Conservation (phyloP, 2,797 vertebrate species). For the Danionella dracula region DNA sequence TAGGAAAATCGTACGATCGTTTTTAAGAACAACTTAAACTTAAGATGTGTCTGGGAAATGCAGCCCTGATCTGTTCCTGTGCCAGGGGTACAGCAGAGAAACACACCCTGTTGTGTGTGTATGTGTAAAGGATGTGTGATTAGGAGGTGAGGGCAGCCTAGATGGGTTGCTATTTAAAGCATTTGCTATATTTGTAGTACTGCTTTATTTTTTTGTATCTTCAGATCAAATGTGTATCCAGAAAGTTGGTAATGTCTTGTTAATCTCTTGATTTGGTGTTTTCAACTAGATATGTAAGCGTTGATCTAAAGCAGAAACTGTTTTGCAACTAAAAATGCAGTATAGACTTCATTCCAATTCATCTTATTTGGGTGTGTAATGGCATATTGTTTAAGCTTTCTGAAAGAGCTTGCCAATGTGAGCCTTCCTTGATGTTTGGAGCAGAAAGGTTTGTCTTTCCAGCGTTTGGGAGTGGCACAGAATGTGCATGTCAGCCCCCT, state of each 20-base stretch:
- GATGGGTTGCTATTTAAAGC: constrained; percentile 2
- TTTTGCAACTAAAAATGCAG: no score
- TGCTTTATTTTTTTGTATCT: no score
- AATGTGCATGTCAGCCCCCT: constrained; percentile 37
- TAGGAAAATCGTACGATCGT: no score
- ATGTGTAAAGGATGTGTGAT: constrained; percentile 3
- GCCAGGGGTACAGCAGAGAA: constrained; percentile 17
- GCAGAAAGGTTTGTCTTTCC: neutral
- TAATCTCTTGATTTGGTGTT: no score
- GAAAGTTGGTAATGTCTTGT: no score
- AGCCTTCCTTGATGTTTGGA: constrained; percentile 1
- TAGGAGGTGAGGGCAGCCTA: constrained; percentile 10
- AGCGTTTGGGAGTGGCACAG: constrained; percentile 28
- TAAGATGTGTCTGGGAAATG: no score
- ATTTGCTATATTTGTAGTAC: neutral
- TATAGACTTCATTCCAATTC: no score
- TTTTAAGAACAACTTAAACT: no score
- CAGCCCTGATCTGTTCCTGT: constrained; percentile 26
- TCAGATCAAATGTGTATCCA: no score
- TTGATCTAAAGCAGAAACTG: no score
- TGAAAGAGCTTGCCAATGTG: neutral
- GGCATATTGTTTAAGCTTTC: neutral
- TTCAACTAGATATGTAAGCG: no score
- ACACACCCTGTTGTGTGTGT: constrained; percentile 18
- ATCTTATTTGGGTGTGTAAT: neutral